Evolutionary conservation across 2,113 vertebrate genomes (phyloP), one percentile per base, ranked within the genome.

Genomic region (Typhlomys cinereus): DNA sequence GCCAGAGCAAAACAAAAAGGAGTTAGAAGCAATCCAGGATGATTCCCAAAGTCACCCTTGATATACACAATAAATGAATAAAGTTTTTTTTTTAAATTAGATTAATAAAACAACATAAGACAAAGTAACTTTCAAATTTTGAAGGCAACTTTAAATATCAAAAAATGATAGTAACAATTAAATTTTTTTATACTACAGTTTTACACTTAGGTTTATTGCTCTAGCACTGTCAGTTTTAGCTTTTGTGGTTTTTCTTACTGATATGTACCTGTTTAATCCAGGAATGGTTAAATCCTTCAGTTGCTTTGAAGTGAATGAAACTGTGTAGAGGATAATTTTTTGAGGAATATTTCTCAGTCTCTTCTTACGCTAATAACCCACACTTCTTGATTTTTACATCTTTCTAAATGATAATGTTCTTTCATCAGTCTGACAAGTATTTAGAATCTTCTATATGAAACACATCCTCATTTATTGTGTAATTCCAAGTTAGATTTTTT

Each of bases 91-190:
- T n/a, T n/a, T n/a, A n/a, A n/a, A n/a, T n/a, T n/a, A n/a, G n/a
- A n/a, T n/a, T n/a, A n/a, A n/a, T n/a, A n/a, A n/a, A n/a, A n/a
- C n/a, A n/a, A 52, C 29, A 29, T 17, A 75, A 75, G 46, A 20
- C 9, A 73, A 41, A 67, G 14, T 74, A 11, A 52, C 52, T 92
- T 91, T 91, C 46, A n/a, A 90, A 90, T 84, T 93, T n/a, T 80
- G 15, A 23, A 85, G 90, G 36, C 8, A 73, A 29, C n/a, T 48
- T 75, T 23, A 50, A 78, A 44, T 5, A 70, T 44, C 67, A 15
- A 64, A n/a, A 92, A 81, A 80, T 73, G 41, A 17, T 67, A 12
- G 18, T 64, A 73, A 17, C 44, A 76, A 6, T 62, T 85, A 29
- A 70, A 82, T 80, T 70, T 4, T 48, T 10, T 64, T 69, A 36